Conservation (phyloP, 1,140 invertebrate species). For the Metaphire vulgaris region DNA sequence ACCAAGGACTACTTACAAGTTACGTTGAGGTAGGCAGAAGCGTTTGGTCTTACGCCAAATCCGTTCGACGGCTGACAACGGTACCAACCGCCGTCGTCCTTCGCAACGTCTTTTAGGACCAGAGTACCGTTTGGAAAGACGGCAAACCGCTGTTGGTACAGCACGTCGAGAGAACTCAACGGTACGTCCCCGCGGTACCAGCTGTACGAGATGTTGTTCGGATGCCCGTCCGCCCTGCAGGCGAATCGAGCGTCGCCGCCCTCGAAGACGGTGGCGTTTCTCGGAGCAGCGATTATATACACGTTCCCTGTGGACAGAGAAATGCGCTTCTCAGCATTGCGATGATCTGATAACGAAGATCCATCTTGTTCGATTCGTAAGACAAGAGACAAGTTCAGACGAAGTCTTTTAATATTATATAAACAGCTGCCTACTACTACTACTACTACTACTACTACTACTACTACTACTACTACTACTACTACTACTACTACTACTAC, state of each 20-base stretch:
- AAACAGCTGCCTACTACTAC: conserved; percentile 8
- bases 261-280: conserved; percentile 3
- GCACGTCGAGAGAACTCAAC: neutral
- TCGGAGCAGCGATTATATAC: neutral
- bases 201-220: neutral
- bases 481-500: conserved; percentile 7
- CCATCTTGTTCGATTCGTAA: too few relatives aligned
- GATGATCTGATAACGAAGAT: too few relatives aligned
- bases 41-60: neutral
- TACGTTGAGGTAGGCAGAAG: conserved; percentile 1
- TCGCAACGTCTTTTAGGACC: neutral
- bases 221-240: neutral
- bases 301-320: too few relatives aligned
- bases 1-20: conserved; percentile 9
- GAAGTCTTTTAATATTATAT: too few relatives aligned
- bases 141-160: too few relatives aligned
- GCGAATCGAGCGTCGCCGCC: neutral
- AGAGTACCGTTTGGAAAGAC: neutral
- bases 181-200: neutral
- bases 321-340: too few relatives aligned
- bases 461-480: conserved; percentile 8
- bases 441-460: conserved; percentile 9
- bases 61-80: neutral
- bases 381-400: too few relatives aligned
- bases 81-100: neutral